A percentile compares a stretch with the other conserved stretches of the same genome.
phyloP scores from a whole-genome alignment of 2,888 invertebrate species.

The Dioctria rufipes region DNA sequence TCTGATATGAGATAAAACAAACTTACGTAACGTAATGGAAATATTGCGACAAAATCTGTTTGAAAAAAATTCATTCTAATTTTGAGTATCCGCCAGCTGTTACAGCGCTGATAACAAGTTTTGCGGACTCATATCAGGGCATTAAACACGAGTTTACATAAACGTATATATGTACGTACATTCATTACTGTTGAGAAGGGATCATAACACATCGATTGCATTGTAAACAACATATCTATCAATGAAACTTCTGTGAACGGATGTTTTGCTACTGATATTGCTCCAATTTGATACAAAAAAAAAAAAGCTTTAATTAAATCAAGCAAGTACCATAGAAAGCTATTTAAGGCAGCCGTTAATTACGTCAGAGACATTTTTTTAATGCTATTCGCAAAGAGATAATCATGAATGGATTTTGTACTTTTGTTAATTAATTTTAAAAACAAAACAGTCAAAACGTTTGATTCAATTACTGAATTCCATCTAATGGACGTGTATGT shows the following conservation, averaged over 20 bases:
- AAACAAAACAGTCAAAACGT: no score
- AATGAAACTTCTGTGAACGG: conserved; percentile 23
- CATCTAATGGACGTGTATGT: no score
- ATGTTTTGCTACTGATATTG: conserved; percentile 16
- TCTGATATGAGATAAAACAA: no score
- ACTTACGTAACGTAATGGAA: no score
- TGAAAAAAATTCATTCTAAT: conserved; percentile 32
- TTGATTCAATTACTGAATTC: no score
- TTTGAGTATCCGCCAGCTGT: conserved; percentile 47
- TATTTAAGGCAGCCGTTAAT: background rate
- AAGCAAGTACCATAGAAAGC: background rate
- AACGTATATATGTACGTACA: background rate
- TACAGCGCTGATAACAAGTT: conserved; percentile 8
- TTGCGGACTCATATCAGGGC: conserved; percentile 1
- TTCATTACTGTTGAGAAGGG: background rate
- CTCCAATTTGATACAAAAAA: background rate
- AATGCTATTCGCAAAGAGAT: background rate
- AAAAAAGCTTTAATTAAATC: conserved; percentile 7
- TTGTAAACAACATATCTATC: conserved; percentile 30
- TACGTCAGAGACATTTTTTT: conserved; percentile 3
- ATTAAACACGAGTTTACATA: conserved; percentile 3
- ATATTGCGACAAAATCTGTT: conserved; percentile 23
- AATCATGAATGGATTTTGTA: background rate
- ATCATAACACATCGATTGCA: conserved; percentile 23
- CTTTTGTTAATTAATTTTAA: no score